A percentile compares a stretch with the other conserved stretches of the same genome.
These are phyloP conservation scores for Chamaedrilus cognettii DNA, from an alignment of 2,888 invertebrate species.

Conservation along the genomic window DNA sequence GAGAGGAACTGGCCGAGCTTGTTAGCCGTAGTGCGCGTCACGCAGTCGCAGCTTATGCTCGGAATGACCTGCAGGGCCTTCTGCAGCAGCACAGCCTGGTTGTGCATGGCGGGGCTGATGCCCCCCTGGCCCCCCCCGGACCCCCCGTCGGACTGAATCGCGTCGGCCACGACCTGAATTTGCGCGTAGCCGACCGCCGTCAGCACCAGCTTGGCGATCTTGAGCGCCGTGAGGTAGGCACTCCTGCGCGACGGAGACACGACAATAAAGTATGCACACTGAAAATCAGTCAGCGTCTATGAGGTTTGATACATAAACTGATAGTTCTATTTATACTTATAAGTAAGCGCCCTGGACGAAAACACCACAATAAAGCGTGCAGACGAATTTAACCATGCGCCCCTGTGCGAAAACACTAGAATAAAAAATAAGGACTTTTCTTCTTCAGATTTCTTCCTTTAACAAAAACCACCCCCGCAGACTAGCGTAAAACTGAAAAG, in stretches of 20 bases:
- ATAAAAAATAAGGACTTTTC: background rate
- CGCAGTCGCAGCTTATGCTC: conserved; percentile 80
- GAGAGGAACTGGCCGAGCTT: conserved; percentile 81
- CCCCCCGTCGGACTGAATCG: conserved; percentile 65
- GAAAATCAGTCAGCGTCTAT: too few species aligned
- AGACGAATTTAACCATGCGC: background rate
- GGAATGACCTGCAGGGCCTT: conserved; percentile 84
- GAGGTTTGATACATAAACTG: too few species aligned
- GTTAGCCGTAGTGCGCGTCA: conserved; percentile 79
- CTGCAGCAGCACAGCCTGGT: conserved; percentile 67
- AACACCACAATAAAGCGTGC: too few species aligned
- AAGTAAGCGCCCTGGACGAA: too few species aligned
- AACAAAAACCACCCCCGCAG: background rate
- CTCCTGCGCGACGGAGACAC: conserved; percentile 65
- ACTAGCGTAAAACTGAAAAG: too few species aligned
- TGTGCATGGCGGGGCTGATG: conserved; percentile 55
- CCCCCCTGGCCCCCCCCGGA: conserved; percentile 63
- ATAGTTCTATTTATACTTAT: too few species aligned
- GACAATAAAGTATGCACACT: too few species aligned
- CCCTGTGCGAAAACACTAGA: background rate
- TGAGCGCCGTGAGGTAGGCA: conserved; percentile 84
- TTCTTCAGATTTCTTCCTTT: background rate
- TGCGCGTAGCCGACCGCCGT: conserved; percentile 78
- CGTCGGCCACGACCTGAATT: conserved; percentile 59
- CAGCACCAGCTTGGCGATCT: conserved; percentile 84